These are phyloP conservation scores for Dasyurus viverrinus DNA, from an alignment of 2,113 vertebrate genomes.

Conservation along the genomic window DNA sequence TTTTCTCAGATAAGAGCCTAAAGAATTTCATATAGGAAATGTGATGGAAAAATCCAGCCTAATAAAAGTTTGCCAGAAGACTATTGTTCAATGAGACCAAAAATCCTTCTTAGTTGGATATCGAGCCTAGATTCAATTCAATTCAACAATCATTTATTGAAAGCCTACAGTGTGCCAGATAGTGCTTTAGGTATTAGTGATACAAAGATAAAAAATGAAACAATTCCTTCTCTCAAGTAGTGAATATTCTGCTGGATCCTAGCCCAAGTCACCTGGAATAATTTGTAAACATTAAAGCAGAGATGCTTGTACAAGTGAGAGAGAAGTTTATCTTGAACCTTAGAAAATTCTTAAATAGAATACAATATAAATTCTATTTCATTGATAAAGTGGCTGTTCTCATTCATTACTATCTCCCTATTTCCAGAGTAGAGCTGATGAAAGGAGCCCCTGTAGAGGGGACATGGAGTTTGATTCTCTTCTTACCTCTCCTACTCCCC, in stretches of 20 bases:
- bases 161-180: background rate
- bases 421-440: background rate
- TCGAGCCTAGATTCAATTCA: constrained; percentile 15
- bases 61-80: constrained; percentile 44
- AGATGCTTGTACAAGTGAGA: background rate
- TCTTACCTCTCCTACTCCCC: background rate
- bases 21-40: background rate
- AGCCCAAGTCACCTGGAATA: background rate
- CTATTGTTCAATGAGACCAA: constrained; percentile 3
- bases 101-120: constrained; percentile 24
- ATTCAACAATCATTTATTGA: constrained; percentile 35
- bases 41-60: constrained; percentile 6
- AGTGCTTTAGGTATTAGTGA: background rate
- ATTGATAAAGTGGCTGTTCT: background rate
- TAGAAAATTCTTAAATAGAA: background rate
- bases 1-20: background rate
- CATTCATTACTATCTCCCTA: background rate
- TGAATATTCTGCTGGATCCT: background rate
- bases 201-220: background rate
- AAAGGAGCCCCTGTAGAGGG: background rate
- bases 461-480: background rate
- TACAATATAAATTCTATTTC: background rate
- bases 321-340: background rate
- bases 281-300: background rate
- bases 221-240: background rate